Evolutionary conservation across 1,140 invertebrate species (phyloP), one percentile per base, ranked within the genome.

Genomic region (Megathymus violae): DNA sequence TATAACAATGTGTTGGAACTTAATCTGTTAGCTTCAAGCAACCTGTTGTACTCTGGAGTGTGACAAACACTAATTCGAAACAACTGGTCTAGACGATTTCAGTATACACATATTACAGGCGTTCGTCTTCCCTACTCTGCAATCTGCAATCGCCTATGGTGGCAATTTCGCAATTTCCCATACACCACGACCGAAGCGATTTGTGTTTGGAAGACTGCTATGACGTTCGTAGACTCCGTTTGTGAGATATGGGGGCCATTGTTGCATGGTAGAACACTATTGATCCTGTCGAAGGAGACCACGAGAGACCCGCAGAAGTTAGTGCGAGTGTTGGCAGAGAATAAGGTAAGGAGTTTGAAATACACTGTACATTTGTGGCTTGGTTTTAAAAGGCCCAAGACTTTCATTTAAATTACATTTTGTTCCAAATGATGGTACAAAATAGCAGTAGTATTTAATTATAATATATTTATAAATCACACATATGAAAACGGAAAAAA

Each of bases 181-280:
- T 98, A 94, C 75, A 79, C 83, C 0, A 36, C 86, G 0, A 92
- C 92, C 0, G 97, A 97, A 76, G 82, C 89, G 3, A 90, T 91
- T 3, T 96, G 96, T 61, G 94, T 96, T 11, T 97, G 97, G 88
- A 98, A 97, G 83, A 98, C 97, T 0, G 95, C 96, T 0, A 78
- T 98, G 0, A 97, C 96, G 0, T 98, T 98, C 76, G 96, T 97
- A 0, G 97, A 98, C 81, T 97, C 96, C 0, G 94, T 97, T 0
- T 93, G 94, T 0, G 97, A 98, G 91, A 94, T 98, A 47, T 97
- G 97, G 95, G 95, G 95, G 0, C 95, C 96, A 0, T 77, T 97
- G 15, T 80, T 97, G n/a, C 94, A 95, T 63, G 95, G 93, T 0
- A 87, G 93, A 38, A 80, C 94, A 0, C 76, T 97, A 10, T 74